Percentiles rank a stretch among this genome's conserved stretches.
These are phyloP conservation scores for Zaprionus lineosus DNA, from an alignment of 2,888 invertebrate genomes.

Conservation along the genomic window DNA sequence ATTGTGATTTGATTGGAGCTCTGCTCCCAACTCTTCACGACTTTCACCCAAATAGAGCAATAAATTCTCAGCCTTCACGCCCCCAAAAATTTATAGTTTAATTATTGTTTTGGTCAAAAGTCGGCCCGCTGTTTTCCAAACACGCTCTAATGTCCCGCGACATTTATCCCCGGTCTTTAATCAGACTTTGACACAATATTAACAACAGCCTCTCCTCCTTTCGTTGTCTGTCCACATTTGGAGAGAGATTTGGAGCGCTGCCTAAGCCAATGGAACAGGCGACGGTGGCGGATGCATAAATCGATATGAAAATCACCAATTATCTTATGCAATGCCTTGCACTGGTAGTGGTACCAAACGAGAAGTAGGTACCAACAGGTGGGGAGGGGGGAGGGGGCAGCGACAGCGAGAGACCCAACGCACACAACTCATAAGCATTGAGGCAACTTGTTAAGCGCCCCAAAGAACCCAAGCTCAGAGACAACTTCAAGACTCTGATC, in stretches of 20 bases:
- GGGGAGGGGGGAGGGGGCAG: conserved; percentile 6
- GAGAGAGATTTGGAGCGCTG: conserved; percentile 13
- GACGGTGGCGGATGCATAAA: conserved; percentile 79
- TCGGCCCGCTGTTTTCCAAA: conserved; percentile 49
- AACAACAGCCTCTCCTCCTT: not conserved
- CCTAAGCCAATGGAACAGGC: conserved; percentile 13
- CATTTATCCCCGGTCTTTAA: conserved; percentile 54
- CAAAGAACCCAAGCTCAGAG: conserved; percentile 14
- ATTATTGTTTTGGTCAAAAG: conserved; percentile 57
- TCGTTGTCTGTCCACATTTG: too few species aligned
- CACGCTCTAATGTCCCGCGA: conserved; percentile 49
- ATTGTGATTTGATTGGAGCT: conserved; percentile 61
- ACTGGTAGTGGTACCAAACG: not conserved
- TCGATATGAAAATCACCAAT: conserved; percentile 80
- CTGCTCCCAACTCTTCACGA: too few species aligned
- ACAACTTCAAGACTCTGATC: not conserved
- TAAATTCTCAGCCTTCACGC: conserved; percentile 44
- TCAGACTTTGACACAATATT: conserved; percentile 49
- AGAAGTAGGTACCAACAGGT: not conserved
- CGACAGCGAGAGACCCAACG: conserved; percentile 19
- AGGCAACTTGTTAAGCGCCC: conserved; percentile 70
- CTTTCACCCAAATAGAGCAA: conserved; percentile 69
- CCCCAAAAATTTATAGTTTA: conserved; percentile 66
- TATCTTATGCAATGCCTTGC: conserved; percentile 70
- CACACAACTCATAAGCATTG: conserved; percentile 60